Conservation (phyloP, 2,113 vertebrate species). For the Scopus umbretta region DNA sequence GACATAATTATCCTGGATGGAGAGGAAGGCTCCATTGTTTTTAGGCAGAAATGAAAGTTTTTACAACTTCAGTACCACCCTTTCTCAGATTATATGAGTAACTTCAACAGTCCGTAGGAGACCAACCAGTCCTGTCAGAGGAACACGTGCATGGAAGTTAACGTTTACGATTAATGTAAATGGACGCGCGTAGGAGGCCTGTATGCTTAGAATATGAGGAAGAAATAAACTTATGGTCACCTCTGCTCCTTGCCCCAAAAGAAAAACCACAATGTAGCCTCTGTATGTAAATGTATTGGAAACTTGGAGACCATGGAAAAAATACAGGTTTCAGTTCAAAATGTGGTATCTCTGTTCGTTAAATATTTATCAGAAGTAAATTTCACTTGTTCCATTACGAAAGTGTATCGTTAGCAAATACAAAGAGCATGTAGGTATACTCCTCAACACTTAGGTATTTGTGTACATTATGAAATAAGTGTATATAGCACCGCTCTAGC, state of each 20-base stretch:
- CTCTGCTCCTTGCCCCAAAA: not conserved
- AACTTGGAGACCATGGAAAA: not conserved
- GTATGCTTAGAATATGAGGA: not conserved
- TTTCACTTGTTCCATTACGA: not conserved
- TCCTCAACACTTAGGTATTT: not conserved
- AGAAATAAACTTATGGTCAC: not conserved
- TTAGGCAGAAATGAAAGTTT: not conserved
- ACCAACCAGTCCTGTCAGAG: not conserved
- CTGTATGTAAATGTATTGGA: not conserved
- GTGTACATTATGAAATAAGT: not conserved
- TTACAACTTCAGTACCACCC: not conserved
- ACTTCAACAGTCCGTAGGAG: not conserved
- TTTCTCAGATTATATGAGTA: not conserved
- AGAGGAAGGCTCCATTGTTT: not conserved
- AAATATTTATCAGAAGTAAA: not conserved
- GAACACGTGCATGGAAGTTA: not conserved
- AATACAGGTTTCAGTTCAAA: not conserved
- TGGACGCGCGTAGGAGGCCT: accelerated
- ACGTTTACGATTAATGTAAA: not conserved
- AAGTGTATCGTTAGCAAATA: not conserved
- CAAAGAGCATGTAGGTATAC: not conserved
- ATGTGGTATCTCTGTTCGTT: not conserved
- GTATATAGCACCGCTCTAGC: not conserved
- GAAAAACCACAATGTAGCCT: not conserved
- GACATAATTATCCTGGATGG: not conserved